phyloP scores from a whole-genome alignment of 2,888 invertebrate genomes.

The Cyrtodaria siliqua region DNA sequence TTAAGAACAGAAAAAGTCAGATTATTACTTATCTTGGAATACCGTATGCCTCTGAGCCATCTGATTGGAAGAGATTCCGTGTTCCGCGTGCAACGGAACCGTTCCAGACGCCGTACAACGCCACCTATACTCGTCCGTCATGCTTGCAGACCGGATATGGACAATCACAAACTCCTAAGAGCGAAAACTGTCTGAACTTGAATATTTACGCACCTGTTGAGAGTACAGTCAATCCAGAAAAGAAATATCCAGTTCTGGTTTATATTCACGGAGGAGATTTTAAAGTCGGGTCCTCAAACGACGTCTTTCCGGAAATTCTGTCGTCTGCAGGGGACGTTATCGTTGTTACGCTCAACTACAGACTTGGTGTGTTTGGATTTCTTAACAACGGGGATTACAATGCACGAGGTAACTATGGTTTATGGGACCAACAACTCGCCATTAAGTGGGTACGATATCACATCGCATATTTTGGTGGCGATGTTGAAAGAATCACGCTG shows the following conservation, averaged over 20 bases:
- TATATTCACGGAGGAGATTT: slow-evolving; percentile 61
- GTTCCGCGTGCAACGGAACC: slow-evolving; percentile 24
- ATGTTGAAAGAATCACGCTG: slow-evolving; percentile 47
- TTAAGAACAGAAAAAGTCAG: slow-evolving; percentile 18
- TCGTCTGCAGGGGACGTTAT: slow-evolving; percentile 36
- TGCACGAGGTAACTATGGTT: slow-evolving; percentile 50
- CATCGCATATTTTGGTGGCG: slow-evolving; percentile 57
- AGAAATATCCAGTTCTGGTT: slow-evolving; percentile 53
- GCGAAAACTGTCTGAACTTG: slow-evolving; percentile 53
- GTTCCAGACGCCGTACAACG: slow-evolving; percentile 51
- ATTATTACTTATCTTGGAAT: slow-evolving; percentile 48
- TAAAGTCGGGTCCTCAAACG: slow-evolving; percentile 37
- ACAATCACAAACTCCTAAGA: slow-evolving; percentile 21
- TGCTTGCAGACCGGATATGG: slow-evolving; percentile 46
- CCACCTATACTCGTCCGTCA: slow-evolving; percentile 43
- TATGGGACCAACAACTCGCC: slow-evolving; percentile 63
- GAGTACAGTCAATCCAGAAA: slow-evolving; percentile 47
- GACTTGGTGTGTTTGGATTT: slow-evolving; percentile 58
- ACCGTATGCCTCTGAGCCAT: slow-evolving; percentile 47
- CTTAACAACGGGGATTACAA: slow-evolving; percentile 39
- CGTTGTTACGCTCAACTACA: slow-evolving; percentile 58
- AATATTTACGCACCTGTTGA: slow-evolving; percentile 58
- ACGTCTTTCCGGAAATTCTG: slow-evolving; percentile 49
- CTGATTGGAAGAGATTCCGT: slow-evolving; percentile 27
- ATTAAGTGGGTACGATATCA: slow-evolving; percentile 56